Conservation (phyloP, 2,113 vertebrate genomes). For the Maccullochella peelii region DNA sequence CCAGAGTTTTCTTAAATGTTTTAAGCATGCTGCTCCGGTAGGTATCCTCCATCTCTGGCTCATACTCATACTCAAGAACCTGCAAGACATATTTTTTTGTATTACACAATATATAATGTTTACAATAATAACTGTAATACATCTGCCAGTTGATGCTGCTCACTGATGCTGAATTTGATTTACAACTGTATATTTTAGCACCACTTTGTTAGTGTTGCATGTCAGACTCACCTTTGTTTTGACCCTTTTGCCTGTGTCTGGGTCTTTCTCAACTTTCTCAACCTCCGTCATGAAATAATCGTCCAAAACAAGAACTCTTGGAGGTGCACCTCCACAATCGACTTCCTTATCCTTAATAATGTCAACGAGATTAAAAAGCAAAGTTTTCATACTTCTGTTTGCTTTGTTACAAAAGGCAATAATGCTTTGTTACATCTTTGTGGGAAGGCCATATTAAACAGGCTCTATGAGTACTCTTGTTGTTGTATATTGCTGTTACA, state of each 20-base stretch:
- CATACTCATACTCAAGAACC: conserved; percentile 97
- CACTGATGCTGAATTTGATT: background rate
- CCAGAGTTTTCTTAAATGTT: conserved; percentile 98
- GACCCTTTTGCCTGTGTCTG: conserved; percentile 93
- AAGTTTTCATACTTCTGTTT: background rate
- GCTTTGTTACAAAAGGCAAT: background rate
- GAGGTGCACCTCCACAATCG: conserved; percentile 96
- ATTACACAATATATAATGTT: background rate
- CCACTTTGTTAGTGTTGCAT: background rate
- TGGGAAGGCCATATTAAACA: background rate
- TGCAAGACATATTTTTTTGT: conserved; percentile 63
- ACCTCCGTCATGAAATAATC: conserved; percentile 99
- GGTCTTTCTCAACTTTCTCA: conserved; percentile 95
- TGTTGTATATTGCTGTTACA: background rate
- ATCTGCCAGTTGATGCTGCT: background rate
- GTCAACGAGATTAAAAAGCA: conserved; percentile 24
- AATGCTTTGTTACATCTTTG: background rate
- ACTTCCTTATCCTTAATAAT: conserved; percentile 95
- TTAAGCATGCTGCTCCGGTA: conserved; percentile 98
- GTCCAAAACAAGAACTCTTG: conserved; percentile 95
- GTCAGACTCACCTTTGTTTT: conserved; percentile 91
- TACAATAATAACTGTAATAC: background rate
- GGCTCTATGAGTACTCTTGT: background rate
- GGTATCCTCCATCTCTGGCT: conserved; percentile 97
- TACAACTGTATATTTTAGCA: background rate